These are phyloP conservation scores for Apotomis capreana DNA, from an alignment of 2,888 invertebrate genomes.

Conservation along the genomic window DNA sequence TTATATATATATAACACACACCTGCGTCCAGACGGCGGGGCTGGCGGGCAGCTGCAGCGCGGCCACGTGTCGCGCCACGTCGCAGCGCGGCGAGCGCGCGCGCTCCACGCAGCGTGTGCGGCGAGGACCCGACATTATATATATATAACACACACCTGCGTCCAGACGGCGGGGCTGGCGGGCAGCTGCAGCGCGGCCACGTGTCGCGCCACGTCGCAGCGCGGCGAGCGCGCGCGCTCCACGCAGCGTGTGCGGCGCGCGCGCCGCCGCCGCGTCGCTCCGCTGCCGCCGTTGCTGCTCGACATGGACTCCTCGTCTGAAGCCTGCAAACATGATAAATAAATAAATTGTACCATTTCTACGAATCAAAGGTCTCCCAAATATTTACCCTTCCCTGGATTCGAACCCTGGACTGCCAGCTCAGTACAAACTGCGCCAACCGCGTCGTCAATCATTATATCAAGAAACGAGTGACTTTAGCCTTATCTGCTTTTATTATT, in stretches of 20 bases:
- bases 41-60: slow-evolving; percentile 63
- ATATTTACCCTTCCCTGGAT: background rate
- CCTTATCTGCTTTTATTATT: no score
- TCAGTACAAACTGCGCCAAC: no score
- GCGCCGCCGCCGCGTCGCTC: slow-evolving; percentile 68
- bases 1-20: slow-evolving; percentile 40
- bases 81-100: slow-evolving; percentile 34
- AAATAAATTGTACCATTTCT: background rate
- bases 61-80: slow-evolving; percentile 45
- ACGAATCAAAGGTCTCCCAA: no score
- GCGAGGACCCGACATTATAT: slow-evolving; percentile 56
- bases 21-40: slow-evolving; percentile 69
- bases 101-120: slow-evolving; percentile 1
- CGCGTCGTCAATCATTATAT: no score
- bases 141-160: slow-evolving; percentile 55
- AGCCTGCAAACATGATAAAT: slow-evolving; percentile 51
- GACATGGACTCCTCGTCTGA: slow-evolving; percentile 76
- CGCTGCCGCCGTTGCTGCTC: slow-evolving; percentile 55
- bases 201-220: slow-evolving; percentile 79
- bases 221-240: slow-evolving; percentile 32
- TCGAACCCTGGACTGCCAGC: no score
- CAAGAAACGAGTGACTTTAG: no score
- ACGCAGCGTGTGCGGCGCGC: slow-evolving; percentile 36
- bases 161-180: slow-evolving; percentile 64
- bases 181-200: slow-evolving; percentile 60